Percentiles rank a stretch among this genome's conserved stretches.
These are phyloP conservation scores for Sminthopsis crassicaudata DNA, from an alignment of 2,113 vertebrate species.

Conservation along the genomic window DNA sequence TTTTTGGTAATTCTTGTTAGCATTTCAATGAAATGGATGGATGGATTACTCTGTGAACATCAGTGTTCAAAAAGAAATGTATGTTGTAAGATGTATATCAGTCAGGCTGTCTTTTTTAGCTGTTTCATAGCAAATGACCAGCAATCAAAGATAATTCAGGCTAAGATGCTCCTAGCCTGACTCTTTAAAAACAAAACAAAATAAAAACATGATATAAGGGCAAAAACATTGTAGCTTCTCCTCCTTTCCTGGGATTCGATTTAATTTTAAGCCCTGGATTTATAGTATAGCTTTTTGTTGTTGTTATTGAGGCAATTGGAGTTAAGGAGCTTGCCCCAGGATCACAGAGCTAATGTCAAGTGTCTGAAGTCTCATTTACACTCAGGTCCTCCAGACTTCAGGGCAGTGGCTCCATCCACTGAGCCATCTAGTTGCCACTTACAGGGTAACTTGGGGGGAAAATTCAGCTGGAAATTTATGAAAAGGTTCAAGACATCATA, in stretches of 20 bases:
- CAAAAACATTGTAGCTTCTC: background rate
- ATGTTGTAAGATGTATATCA: constrained; percentile 5
- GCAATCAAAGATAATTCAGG: constrained; percentile 12
- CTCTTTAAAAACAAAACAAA: background rate
- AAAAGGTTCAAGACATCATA: background rate
- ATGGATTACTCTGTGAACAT: constrained; percentile 3
- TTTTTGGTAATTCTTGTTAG: constrained; percentile 51
- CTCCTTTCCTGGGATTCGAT: background rate
- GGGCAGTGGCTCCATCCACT: too few species aligned
- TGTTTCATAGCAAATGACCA: constrained; percentile 34
- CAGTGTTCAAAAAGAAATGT: constrained; percentile 36
- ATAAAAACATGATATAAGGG: background rate
- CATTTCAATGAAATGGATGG: constrained; percentile 29
- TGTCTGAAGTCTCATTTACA: too few species aligned
- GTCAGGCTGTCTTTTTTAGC: background rate
- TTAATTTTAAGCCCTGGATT: background rate
- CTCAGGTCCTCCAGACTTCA: too few species aligned
- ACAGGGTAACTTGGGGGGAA: background rate
- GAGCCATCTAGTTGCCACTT: too few species aligned
- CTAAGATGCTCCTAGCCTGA: constrained; percentile 15
- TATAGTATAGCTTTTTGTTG: background rate
- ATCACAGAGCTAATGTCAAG: too few species aligned
- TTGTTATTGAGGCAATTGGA: too few species aligned
- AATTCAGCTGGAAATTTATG: background rate
- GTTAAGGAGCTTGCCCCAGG: too few species aligned